A percentile compares a stretch with the other conserved stretches of the same genome.
These are phyloP conservation scores for Pangasianodon hypophthalmus DNA, from an alignment of 2,113 vertebrate genomes.

Conservation along the genomic window DNA sequence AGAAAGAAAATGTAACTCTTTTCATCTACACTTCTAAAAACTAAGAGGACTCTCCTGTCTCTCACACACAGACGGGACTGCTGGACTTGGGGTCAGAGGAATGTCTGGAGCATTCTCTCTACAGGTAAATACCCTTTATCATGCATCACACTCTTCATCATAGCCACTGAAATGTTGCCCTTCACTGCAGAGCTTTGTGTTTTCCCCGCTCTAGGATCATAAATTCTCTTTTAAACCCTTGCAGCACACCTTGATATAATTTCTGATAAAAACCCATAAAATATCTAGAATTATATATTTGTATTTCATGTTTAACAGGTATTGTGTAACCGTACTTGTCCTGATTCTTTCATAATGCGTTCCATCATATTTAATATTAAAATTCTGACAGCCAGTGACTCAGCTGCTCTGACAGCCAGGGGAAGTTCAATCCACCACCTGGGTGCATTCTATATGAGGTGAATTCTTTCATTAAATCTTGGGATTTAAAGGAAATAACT, in stretches of 20 bases:
- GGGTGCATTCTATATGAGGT: not conserved
- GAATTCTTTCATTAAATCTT: slow-evolving; percentile 2
- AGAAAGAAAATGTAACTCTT: not conserved
- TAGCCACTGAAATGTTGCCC: not conserved
- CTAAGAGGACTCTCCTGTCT: not conserved
- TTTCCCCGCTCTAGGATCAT: not conserved
- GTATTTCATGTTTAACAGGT: not conserved
- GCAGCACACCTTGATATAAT: not conserved
- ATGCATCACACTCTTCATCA: not conserved
- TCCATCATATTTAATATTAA: not conserved
- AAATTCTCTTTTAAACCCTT: not conserved
- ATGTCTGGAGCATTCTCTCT: not conserved
- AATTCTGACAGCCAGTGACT: slow-evolving; percentile 2
- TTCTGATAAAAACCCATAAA: not conserved
- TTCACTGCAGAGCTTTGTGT: not conserved
- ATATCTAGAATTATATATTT: not conserved
- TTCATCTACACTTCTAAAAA: not conserved
- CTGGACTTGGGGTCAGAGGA: not conserved
- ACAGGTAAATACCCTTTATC: slow-evolving; percentile 11
- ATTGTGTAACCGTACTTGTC: not conserved
- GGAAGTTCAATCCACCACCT: not conserved
- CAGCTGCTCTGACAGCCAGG: slow-evolving; percentile 8
- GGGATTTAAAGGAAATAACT: not conserved
- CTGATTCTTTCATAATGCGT: not conserved
- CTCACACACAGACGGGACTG: not conserved